Evolutionary conservation across 1,140 invertebrate species (phyloP).

Genomic region (Aphis gossypii): DNA sequence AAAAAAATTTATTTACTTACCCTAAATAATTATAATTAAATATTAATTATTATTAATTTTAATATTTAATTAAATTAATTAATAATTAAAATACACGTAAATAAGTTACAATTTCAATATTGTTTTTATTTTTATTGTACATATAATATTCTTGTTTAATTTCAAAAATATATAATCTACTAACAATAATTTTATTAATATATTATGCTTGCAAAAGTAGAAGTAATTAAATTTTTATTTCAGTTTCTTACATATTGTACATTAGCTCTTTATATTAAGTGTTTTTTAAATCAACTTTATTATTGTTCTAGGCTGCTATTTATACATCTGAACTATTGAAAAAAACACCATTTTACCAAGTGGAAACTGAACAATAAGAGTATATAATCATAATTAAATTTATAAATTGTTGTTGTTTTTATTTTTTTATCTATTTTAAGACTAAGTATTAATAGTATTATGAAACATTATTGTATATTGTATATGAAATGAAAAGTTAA

Average conservation of each 20-base stretch:
- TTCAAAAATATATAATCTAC: not conserved
- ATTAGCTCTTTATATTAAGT: not conserved
- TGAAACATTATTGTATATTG: not conserved
- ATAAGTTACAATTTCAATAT: not conserved
- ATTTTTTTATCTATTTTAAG: not conserved
- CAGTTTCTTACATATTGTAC: too few relatives aligned
- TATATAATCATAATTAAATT: not conserved
- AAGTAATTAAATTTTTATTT: not conserved
- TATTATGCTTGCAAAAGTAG: not conserved
- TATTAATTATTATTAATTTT: too few relatives aligned
- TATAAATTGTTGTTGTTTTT: not conserved
- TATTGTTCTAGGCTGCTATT: constrained; percentile 18
- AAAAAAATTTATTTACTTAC: too few relatives aligned
- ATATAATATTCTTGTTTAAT: not conserved
- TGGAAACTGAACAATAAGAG: not conserved
- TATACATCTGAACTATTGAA: constrained; percentile 34
- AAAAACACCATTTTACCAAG: constrained; percentile 12
- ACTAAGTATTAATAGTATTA: not conserved
- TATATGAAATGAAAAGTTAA: not conserved
- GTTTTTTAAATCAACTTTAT: not conserved
- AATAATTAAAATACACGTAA: not conserved
- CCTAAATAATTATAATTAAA: too few relatives aligned
- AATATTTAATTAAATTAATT: not conserved
- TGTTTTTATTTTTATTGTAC: too few relatives aligned
- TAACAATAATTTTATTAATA: not conserved